Percentiles rank a stretch among this genome's conserved stretches.
phyloP scores from a whole-genome alignment of 1,140 invertebrate genomes.

The Dysdera silvatica region DNA sequence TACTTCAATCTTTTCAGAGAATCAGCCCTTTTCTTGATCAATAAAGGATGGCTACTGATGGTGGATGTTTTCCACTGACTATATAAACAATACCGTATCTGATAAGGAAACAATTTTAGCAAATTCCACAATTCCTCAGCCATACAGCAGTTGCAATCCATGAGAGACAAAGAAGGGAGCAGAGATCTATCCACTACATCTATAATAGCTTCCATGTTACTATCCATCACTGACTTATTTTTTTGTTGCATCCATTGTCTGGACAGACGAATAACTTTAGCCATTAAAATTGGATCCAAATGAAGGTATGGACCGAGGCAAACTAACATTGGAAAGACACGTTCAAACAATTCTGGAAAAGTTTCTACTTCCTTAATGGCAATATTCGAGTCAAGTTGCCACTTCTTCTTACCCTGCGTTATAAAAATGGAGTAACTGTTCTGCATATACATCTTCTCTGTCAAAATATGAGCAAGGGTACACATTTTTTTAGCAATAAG shows the following conservation, averaged over 20 bases:
- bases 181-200: conserved; percentile 71
- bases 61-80: conserved; percentile 89
- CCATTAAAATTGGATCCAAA: conserved; percentile 69
- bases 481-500: conserved; percentile 72
- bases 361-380: conserved; percentile 48
- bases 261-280: conserved; percentile 46
- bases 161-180: conserved; percentile 78
- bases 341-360: conserved; percentile 64
- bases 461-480: conserved; percentile 68
- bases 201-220: conserved; percentile 13
- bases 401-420: background rate
- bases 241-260: conserved; percentile 37
- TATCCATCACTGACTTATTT: conserved; percentile 2
- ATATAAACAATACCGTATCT: conserved; percentile 52
- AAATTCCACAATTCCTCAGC: conserved; percentile 93
- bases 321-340: conserved; percentile 76
- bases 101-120: conserved; percentile 84
- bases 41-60: conserved; percentile 66
- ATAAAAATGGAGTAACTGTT: conserved; percentile 39
- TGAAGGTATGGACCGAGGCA: conserved; percentile 80
- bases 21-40: conserved; percentile 73
- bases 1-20: conserved; percentile 86
- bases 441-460: conserved; percentile 82
- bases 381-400: conserved; percentile 4
- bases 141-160: conserved; percentile 90